Evolutionary conservation across 2,888 invertebrate species (phyloP), one percentile per base, ranked within the genome.

Genomic region (Neocrepidodera transversa): DNA sequence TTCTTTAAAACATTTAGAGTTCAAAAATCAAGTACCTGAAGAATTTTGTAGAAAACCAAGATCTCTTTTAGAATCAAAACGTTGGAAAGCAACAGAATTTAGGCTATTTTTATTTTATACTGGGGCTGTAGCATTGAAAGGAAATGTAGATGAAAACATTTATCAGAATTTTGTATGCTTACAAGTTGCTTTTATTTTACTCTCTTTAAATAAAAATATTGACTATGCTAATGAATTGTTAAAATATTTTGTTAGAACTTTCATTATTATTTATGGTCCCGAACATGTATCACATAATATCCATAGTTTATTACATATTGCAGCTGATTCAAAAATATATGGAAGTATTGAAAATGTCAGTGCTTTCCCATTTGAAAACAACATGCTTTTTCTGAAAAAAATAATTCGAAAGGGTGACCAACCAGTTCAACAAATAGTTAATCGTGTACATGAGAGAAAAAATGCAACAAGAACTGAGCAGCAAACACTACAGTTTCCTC

Each of bases 141-240:
- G 13, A 2, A 43, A 53, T 35, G 32, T 53, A 18, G 40, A 52
- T 30, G 7, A 40, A 40, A 42, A 28, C 14, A 40, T 52, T 52
- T 52, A 52, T 52, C 14, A 52, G 14, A 38, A 52, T 28, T 52
- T 52, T 16, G 26, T 52, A 28, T n/a, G 28, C 7, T 40, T 32
- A 28, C 52, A 52, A 28, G 42, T 26, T 14, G 52, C 26, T 28
- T 40, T 52, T 40, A 38, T 17, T 14, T 17, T 38, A 38, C 38
- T 38, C 4, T 14, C 8, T 38, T 7, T 6, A 14, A 38, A 38
- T 38, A 8, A 17, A 2, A 36, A 23, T 23, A 8, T 16, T 16
- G 10, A 47, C 1, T 47, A 47, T 47, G 47, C 47, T 10, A 14
- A 47, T 28, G 5, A 26, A 28, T 13, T 26, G 14, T 14, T 47